These are phyloP conservation scores for Euphonia xanthogaster DNA, from an alignment of 2,797 vertebrate species.

Conservation along the genomic window DNA sequence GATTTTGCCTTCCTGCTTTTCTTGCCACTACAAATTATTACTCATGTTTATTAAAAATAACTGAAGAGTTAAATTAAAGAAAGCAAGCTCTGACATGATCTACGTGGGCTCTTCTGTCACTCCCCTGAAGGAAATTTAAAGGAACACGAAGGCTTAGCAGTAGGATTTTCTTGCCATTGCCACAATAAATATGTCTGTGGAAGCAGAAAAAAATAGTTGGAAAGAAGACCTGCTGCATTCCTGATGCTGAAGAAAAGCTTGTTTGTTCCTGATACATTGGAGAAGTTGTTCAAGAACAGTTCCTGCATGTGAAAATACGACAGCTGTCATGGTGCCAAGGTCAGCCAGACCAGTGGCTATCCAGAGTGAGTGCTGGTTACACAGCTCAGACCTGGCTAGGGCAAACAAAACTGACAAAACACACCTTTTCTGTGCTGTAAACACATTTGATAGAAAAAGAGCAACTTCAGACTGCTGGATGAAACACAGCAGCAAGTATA, in stretches of 20 bases:
- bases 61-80: slow-evolving; percentile 38
- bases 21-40: slow-evolving; percentile 6
- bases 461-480: background rate
- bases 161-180: slow-evolving; percentile 20
- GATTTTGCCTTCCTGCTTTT: background rate
- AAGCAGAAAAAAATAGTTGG: slow-evolving; percentile 57
- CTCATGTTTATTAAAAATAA: slow-evolving; percentile 16
- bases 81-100: slow-evolving; percentile 21
- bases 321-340: slow-evolving; percentile 59
- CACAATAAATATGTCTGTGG: slow-evolving; percentile 57
- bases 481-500: background rate
- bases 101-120: background rate
- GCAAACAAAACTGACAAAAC: slow-evolving; percentile 1
- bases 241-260: slow-evolving; percentile 66
- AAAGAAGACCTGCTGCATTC: slow-evolving; percentile 68
- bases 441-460: background rate
- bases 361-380: slow-evolving; percentile 17
- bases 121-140: slow-evolving; percentile 1
- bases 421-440: slow-evolving; percentile 18
- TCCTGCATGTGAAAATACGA: slow-evolving; percentile 72
- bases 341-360: slow-evolving; percentile 42
- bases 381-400: slow-evolving; percentile 1
- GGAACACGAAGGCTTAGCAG: background rate
- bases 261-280: slow-evolving; percentile 66
- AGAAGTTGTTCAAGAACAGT: slow-evolving; percentile 65